A percentile compares a stretch with the other conserved stretches of the same genome.
Conservation (phyloP, 2,888 invertebrate species). For the Scrobipalpa costella region DNA sequence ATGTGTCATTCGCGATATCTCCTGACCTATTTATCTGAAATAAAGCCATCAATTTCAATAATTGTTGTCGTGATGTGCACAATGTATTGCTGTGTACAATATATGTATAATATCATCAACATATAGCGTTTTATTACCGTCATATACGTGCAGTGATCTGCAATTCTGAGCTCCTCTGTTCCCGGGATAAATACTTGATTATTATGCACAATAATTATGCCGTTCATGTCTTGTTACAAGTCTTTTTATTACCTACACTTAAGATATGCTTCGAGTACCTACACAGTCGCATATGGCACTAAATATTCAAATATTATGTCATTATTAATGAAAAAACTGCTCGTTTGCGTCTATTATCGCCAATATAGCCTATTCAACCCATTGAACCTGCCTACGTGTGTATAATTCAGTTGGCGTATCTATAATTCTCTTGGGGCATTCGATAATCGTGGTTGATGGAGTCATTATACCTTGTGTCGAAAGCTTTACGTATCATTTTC, state of each 20-base stretch:
- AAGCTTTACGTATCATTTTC: slow-evolving; percentile 18
- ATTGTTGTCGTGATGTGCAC: slow-evolving; percentile 63
- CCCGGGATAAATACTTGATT: slow-evolving; percentile 31
- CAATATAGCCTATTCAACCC: slow-evolving; percentile 11
- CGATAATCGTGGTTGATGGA: slow-evolving; percentile 16
- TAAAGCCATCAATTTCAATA: slow-evolving; percentile 78
- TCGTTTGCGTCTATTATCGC: slow-evolving; percentile 17
- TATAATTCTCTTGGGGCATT: slow-evolving; percentile 23
- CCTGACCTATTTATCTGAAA: slow-evolving; percentile 72
- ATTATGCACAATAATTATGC: slow-evolving; percentile 30
- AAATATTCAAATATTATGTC: slow-evolving; percentile 24
- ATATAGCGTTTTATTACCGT: slow-evolving; percentile 58
- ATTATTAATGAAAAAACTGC: slow-evolving; percentile 23
- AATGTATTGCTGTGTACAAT: slow-evolving; percentile 57
- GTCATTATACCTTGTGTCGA: slow-evolving; percentile 20
- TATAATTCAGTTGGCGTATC: slow-evolving; percentile 25
- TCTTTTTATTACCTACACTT: slow-evolving; percentile 29
- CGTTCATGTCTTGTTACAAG: slow-evolving; percentile 32
- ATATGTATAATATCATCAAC: slow-evolving; percentile 34
- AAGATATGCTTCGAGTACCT: slow-evolving; percentile 18
- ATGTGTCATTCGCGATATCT: slow-evolving; percentile 68
- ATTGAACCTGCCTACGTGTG: slow-evolving; percentile 7
- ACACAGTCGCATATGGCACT: slow-evolving; percentile 16
- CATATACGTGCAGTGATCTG: slow-evolving; percentile 53
- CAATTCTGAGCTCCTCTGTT: slow-evolving; percentile 44